phyloP scores from a whole-genome alignment of 2,888 invertebrate genomes.

The Galeruca laticollis region DNA sequence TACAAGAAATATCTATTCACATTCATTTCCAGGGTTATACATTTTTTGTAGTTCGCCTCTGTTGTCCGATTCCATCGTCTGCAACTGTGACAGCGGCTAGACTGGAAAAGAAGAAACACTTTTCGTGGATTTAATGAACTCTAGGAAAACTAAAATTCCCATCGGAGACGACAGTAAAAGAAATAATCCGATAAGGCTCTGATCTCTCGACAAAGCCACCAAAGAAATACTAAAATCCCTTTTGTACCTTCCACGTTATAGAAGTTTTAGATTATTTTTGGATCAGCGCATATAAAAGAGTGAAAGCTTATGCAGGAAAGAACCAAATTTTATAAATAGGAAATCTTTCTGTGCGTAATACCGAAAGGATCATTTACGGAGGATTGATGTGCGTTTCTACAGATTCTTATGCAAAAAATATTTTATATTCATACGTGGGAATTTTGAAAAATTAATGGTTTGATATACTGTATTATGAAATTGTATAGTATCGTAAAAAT shows the following conservation, averaged over 20 bases:
- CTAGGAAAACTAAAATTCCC: constrained; percentile 44
- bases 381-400: constrained; percentile 5
- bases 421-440: neutral
- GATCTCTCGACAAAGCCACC: constrained; percentile 53
- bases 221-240: constrained; percentile 53
- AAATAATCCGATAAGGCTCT: constrained; percentile 50
- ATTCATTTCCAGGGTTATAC: too few species aligned
- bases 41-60: constrained; percentile 5
- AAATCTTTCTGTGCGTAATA: constrained; percentile 23
- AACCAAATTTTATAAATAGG: constrained; percentile 37
- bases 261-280: constrained; percentile 48
- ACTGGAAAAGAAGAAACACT: constrained; percentile 33
- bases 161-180: constrained; percentile 44
- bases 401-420: neutral
- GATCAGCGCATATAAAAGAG: constrained; percentile 43
- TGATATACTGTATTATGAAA: too few species aligned
- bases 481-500: too few species aligned
- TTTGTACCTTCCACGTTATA: constrained; percentile 48
- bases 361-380: constrained; percentile 18
- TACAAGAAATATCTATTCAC: too few species aligned
- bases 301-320: constrained; percentile 32
- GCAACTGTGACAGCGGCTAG: constrained; percentile 13
- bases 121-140: constrained; percentile 46
- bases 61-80: constrained; percentile 8
- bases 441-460: neutral